Evolutionary conservation across 2,888 invertebrate genomes (phyloP).

Genomic region (Eilema depressum): DNA sequence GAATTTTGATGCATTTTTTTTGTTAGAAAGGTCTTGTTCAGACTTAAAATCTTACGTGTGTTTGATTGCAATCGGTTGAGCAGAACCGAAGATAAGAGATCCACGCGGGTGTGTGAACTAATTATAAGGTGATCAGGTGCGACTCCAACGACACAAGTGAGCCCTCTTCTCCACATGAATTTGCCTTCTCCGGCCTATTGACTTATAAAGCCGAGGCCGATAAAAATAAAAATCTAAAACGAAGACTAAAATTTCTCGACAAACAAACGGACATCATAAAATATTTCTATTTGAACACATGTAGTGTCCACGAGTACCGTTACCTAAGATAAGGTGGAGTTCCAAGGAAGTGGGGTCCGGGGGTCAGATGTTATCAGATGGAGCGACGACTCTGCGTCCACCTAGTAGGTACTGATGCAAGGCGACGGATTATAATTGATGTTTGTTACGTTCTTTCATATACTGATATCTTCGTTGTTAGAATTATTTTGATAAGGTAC

Average conservation of each 20-base stretch:
- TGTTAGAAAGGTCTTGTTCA: too few species aligned
- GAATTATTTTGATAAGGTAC: neutral
- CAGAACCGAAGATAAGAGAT: too few species aligned
- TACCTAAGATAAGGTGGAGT: constrained; percentile 25
- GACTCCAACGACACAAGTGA: neutral
- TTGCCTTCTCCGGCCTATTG: too few species aligned
- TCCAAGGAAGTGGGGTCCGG: constrained; percentile 23
- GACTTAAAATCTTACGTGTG: too few species aligned
- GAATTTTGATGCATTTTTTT: too few species aligned
- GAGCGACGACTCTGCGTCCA: constrained; percentile 22
- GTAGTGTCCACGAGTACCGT: constrained; percentile 22
- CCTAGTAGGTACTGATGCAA: constrained; percentile 7
- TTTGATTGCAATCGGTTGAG: too few species aligned
- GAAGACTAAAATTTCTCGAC: neutral
- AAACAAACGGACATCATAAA: constrained; percentile 10
- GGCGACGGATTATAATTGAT: neutral
- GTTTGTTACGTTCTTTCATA: neutral
- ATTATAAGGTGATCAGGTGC: too few species aligned
- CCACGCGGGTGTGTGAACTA: too few species aligned
- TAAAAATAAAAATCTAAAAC: neutral
- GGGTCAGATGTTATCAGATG: constrained; percentile 28
- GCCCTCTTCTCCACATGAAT: neutral
- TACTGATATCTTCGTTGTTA: neutral
- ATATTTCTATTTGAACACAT: neutral
- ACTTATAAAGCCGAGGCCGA: neutral